These are phyloP conservation scores for Crotalus horridus DNA, from an alignment of 2,113 vertebrate species.

Conservation along the genomic window DNA sequence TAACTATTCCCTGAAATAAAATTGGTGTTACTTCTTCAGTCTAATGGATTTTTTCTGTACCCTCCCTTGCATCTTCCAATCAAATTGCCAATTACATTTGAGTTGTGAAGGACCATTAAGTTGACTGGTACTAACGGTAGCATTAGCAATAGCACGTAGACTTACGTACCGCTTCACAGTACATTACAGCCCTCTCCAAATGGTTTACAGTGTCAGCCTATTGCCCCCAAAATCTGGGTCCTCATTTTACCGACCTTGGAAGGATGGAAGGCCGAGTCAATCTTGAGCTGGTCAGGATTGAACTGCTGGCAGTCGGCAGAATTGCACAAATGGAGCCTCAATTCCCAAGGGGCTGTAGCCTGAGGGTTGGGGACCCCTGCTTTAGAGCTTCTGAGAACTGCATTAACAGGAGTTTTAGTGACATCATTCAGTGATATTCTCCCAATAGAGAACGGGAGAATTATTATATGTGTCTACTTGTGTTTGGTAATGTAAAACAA, in stretches of 20 bases:
- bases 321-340: not conserved
- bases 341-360: not conserved
- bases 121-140: not conserved
- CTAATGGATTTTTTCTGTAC: not conserved
- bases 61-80: not conserved
- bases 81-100: not conserved
- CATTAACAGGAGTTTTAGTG: not conserved
- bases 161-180: too few relatives aligned
- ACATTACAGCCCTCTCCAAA: too few relatives aligned
- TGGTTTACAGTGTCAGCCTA: too few relatives aligned
- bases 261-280: too few relatives aligned
- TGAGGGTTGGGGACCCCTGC: not conserved
- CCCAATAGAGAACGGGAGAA: not conserved
- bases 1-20: not conserved
- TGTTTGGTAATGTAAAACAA: not conserved
- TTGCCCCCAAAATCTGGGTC: too few relatives aligned
- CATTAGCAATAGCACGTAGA: not conserved
- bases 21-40: not conserved
- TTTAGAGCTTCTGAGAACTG: not conserved
- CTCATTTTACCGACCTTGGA: too few relatives aligned
- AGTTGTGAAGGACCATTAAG: not conserved
- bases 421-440: not conserved
- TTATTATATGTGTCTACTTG: not conserved
- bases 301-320: not conserved
- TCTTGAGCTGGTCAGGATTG: too few relatives aligned